Base-by-base conservation (phyloP, 35 echinoderm and acorn worm species). In the Heliocidaris tuberculata region DNA sequence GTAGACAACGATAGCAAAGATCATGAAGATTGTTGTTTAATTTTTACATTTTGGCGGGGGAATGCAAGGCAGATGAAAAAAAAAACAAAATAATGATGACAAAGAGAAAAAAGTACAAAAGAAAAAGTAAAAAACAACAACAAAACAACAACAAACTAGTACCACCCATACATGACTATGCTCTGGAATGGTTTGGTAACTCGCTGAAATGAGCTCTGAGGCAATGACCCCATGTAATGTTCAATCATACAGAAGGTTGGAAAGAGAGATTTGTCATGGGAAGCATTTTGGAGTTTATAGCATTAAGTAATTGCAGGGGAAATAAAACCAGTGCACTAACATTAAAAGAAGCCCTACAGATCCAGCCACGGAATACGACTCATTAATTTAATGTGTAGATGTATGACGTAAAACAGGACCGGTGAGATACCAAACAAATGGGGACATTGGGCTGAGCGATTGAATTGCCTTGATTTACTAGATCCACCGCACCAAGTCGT, bases 261-360 rank as follows among this genome's bases (percentile, higher is more conserved):
- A 89, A 13, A 19, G 9, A 32, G 19, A 89, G 87, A 89, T 89
- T 89, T 89, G 47, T 48, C 12, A 17, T 48, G 65, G 31, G 16
- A n/a, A 48, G 31, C 87, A 48, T 89, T 89, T 89, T 21, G 87
- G 19, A 47, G 31, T 89, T 89, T 19, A 89, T 89, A n/a, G 87
- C 87, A 47, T 89, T 89, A 89, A 89, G 87, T 89, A 89, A 89
- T 89, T 89, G 87, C 87, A 31, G 29, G 87, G 47, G 87, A 48
- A 24, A 89, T 16, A 47, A 47, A 32, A 89, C 47, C 87, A 89
- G 87, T 48, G 87, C 32, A 48, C 19, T 47, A 32, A 89, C 87
- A 48, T 47, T 78, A 78, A 78, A n/a, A 78, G 19, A 78, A 21
- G 21, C 27, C 65, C 65, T 21, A 19, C 65, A 78, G 2, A 78